Base-by-base conservation (phyloP, 2,113 vertebrate species). In the Brachypteracias leptosomus region DNA sequence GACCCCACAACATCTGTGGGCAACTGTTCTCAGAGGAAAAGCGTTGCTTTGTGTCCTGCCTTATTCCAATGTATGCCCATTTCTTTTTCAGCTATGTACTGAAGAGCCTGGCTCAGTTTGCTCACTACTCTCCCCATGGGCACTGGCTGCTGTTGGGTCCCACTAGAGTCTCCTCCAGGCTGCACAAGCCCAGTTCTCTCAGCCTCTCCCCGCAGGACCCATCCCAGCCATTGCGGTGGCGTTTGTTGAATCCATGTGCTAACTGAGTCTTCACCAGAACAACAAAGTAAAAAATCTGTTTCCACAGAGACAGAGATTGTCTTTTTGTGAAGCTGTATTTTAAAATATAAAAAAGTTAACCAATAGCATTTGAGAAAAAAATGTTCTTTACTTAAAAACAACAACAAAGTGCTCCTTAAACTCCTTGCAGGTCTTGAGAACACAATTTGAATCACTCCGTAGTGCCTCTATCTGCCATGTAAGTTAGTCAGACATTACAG, bases 191-290 rank as follows among this genome's bases (percentile, higher is more conserved):
- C 51, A 55, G 3, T 19, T 55, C 11, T 7, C 6, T 65, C 33
- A 58, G 44, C n/a, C 16, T 52, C 31, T 66, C 13, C 13, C 15
- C 7, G 7, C 31, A 26, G 44, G 49, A 7, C 12, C 31, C 31
- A 47, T 28, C 33, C 6, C 36, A 36, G 1, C 16, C 1, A 1
- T 31, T n/a, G 28, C 2, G 1, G 19, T 51, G 36, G 17, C 25
- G 47, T 67, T 77, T 52, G n/a, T 29, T 59, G 76, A 57, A 51
- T 44, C 83, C 11, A 11, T 15, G 24, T 78, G 9, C 44, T 35
- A 38, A 42, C 42, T 42, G 42, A 40, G 24, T 28, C 49, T 40
- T 10, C 47, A 7, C 6, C 46, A 61, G 49, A 61, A 35, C 36
- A 76, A 66, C 81, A 40, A 82, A 93, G 19, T 70, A 35, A 80